Conservation (phyloP, 2,888 invertebrate species). For the Pterostichus niger region DNA sequence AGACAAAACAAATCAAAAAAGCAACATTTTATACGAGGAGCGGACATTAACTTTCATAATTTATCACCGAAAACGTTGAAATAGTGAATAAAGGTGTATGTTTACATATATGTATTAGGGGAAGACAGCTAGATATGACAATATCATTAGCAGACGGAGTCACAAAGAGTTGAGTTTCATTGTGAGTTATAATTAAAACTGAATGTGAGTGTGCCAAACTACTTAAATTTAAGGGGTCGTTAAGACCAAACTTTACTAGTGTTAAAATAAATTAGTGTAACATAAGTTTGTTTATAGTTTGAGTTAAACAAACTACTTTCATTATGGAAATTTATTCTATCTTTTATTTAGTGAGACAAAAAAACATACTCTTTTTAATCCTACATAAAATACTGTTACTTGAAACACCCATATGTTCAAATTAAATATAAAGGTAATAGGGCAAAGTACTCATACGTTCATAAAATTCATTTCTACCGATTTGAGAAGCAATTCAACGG, state of each 20-base stretch:
- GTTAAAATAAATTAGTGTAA: slow-evolving; percentile 62
- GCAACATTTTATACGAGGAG: not conserved
- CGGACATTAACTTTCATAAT: slow-evolving; percentile 8
- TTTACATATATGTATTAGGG: slow-evolving; percentile 33
- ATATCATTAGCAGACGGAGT: slow-evolving; percentile 27
- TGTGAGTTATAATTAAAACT: slow-evolving; percentile 57
- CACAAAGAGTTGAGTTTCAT: slow-evolving; percentile 47
- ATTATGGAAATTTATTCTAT: slow-evolving; percentile 50
- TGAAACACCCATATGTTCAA: not conserved
- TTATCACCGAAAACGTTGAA: not conserved
- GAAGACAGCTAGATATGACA: slow-evolving; percentile 22
- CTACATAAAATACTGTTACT: too few relatives aligned
- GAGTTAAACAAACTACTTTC: slow-evolving; percentile 54
- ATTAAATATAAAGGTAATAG: slow-evolving; percentile 6
- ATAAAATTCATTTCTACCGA: slow-evolving; percentile 33
- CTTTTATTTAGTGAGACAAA: slow-evolving; percentile 36
- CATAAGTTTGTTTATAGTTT: slow-evolving; percentile 60
- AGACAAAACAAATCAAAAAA: slow-evolving; percentile 34
- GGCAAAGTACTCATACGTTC: not conserved
- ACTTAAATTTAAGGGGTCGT: slow-evolving; percentile 58
- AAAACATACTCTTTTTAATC: not conserved
- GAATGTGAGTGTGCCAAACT: slow-evolving; percentile 59
- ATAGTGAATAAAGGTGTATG: not conserved
- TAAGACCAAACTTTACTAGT: slow-evolving; percentile 59
- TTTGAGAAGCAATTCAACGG: slow-evolving; percentile 34